Conservation (phyloP, 2,888 invertebrate genomes). For the Lycaena phlaeas region DNA sequence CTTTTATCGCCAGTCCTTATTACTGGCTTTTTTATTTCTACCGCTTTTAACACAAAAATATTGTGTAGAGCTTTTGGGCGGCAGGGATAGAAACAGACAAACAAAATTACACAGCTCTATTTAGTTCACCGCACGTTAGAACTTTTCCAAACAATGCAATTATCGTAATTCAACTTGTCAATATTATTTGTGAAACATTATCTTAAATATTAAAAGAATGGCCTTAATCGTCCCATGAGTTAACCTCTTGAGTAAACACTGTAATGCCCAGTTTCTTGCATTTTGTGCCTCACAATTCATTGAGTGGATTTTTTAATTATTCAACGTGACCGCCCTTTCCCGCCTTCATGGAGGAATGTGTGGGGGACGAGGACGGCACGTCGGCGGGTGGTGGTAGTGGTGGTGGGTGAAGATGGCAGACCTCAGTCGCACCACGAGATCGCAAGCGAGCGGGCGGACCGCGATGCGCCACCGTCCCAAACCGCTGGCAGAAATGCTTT, state of each 20-base stretch:
- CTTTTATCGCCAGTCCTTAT: too few species aligned
- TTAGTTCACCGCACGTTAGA: conserved; percentile 31
- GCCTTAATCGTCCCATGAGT: conserved; percentile 40
- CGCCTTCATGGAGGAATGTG: conserved; percentile 20
- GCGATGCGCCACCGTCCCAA: conserved; percentile 54
- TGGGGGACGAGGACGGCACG: conserved; percentile 30
- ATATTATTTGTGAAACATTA: conserved; percentile 20
- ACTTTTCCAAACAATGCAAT: conserved; percentile 43
- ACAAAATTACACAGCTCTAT: conserved; percentile 12
- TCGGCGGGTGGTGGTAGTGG: conserved; percentile 16
- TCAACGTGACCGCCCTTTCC: conserved; percentile 39
- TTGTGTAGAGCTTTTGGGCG: not conserved
- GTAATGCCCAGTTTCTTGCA: conserved; percentile 42
- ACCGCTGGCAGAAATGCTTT: conserved; percentile 64
- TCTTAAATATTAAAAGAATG: conserved; percentile 40
- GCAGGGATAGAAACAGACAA: not conserved
- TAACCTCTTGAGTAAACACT: conserved; percentile 44
- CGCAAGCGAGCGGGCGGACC: conserved; percentile 46
- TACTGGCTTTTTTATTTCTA: too few species aligned
- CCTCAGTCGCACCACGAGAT: conserved; percentile 46
- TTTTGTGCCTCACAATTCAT: conserved; percentile 51
- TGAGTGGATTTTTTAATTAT: conserved; percentile 55
- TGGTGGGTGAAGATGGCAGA: conserved; percentile 11
- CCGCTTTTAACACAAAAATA: conserved; percentile 3
- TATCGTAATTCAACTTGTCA: conserved; percentile 23